A percentile compares a stretch with the other conserved stretches of the same genome.
Evolutionary conservation across 2,888 invertebrate species (phyloP).

Genomic region (Scaptodrosophila latifasciaeformis): DNA sequence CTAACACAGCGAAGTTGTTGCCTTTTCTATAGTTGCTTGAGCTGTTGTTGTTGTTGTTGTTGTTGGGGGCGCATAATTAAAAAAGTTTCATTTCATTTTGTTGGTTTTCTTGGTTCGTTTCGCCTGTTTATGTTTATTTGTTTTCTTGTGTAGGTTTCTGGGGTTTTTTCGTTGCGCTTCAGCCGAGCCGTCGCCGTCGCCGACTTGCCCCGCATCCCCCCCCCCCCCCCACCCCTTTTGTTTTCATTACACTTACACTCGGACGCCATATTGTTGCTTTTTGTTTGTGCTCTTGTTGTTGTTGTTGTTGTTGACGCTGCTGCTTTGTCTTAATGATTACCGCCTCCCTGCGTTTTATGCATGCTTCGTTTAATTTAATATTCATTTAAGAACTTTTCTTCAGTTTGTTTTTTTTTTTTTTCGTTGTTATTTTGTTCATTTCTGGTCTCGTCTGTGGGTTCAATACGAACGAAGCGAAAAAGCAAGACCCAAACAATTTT

Average conservation of each 20-base stretch:
- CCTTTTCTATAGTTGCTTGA: slow-evolving; percentile 11
- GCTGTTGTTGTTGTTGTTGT: not conserved
- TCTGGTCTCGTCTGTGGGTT: no score
- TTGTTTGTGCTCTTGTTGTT: slow-evolving; percentile 15
- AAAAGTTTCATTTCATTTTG: slow-evolving; percentile 74
- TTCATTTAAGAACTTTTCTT: slow-evolving; percentile 61
- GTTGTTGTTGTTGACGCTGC: slow-evolving; percentile 24
- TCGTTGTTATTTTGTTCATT: no score
- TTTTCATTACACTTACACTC: slow-evolving; percentile 1
- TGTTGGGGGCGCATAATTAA: slow-evolving; percentile 70
- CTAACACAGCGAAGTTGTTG: not conserved
- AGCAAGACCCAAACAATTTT: no score
- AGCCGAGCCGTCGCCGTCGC: not conserved
- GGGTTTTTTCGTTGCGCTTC: slow-evolving; percentile 32
- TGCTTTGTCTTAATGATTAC: slow-evolving; percentile 57
- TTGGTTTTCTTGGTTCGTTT: slow-evolving; percentile 73
- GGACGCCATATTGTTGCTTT: not conserved
- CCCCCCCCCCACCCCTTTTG: not conserved
- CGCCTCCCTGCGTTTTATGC: slow-evolving; percentile 64
- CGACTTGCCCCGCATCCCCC: not conserved
- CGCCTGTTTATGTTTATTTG: slow-evolving; percentile 65
- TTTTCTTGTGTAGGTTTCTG: slow-evolving; percentile 58
- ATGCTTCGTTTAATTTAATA: slow-evolving; percentile 73
- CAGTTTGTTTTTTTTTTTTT: no score
- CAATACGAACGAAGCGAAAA: no score